These are phyloP conservation scores for Seira sanloemensis DNA, from an alignment of 2,888 invertebrate species.

Conservation along the genomic window DNA sequence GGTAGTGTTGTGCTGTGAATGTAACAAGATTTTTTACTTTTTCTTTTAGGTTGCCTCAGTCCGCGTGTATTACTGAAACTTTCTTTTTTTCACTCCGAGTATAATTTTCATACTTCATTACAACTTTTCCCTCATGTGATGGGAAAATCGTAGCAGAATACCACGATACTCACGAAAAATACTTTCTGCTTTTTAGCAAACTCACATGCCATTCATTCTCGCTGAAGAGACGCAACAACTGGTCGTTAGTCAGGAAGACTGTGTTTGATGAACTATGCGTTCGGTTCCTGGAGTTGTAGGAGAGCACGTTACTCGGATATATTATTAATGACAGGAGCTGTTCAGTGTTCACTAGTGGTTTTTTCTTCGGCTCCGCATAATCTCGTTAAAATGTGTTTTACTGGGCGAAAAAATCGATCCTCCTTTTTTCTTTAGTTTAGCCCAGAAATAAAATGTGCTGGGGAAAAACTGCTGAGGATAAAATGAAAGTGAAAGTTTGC, in stretches of 20 bases:
- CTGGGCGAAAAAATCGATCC: neutral
- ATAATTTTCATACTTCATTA: too few species aligned
- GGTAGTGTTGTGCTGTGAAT: neutral
- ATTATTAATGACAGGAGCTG: neutral
- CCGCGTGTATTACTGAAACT: too few species aligned
- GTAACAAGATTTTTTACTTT: too few species aligned
- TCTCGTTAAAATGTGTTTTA: conserved; percentile 4
- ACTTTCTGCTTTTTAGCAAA: neutral
- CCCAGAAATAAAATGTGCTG: neutral
- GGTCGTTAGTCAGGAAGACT: neutral
- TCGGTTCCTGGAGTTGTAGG: too few species aligned
- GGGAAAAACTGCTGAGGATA: neutral
- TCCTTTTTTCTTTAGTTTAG: neutral
- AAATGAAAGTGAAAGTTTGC: conserved; percentile 1
- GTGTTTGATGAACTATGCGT: neutral
- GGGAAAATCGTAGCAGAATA: too few species aligned
- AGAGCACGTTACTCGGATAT: neutral
- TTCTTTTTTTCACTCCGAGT: too few species aligned
- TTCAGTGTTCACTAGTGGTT: neutral
- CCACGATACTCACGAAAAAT: neutral
- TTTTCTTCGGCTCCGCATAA: neutral
- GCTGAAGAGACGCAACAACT: neutral
- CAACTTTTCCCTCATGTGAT: too few species aligned
- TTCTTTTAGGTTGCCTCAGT: too few species aligned
- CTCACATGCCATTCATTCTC: neutral